These are phyloP conservation scores for Pseudococcus jackbeardsleyi DNA, from an alignment of 2,888 invertebrate species.

Conservation along the genomic window DNA sequence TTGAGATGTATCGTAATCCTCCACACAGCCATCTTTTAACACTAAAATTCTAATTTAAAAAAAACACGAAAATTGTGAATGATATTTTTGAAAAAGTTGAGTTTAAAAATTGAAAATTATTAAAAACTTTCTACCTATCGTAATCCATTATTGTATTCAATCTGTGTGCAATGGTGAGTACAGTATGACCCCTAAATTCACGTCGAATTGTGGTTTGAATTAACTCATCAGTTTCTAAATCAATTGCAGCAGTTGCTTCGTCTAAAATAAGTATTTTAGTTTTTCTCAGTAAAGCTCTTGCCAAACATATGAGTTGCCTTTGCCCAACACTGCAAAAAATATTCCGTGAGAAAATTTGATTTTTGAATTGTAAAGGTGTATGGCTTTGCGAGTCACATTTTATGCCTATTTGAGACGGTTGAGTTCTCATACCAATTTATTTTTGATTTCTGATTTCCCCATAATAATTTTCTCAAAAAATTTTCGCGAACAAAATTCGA, in stretches of 20 bases:
- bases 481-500: too few species aligned
- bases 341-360: neutral
- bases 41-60: conserved; percentile 82
- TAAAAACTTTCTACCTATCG: conserved; percentile 73
- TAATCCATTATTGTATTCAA: conserved; percentile 94
- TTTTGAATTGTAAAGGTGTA: too few species aligned
- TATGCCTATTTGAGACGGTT: too few species aligned
- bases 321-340: conserved; percentile 82
- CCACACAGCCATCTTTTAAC: conserved; percentile 81
- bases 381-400: too few species aligned
- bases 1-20: conserved; percentile 83
- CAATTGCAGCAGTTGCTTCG: conserved; percentile 92
- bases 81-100: neutral
- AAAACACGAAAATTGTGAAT: neutral
- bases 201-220: conserved; percentile 90
- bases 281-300: conserved; percentile 86
- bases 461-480: too few species aligned
- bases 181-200: conserved; percentile 88
- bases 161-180: conserved; percentile 94
- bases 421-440: too few species aligned
- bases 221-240: conserved; percentile 90
- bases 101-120: neutral
- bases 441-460: too few species aligned
- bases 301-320: conserved; percentile 88
- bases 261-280: conserved; percentile 88